Conservation (phyloP, 2,113 vertebrate genomes). For the Prunella himalayana region DNA sequence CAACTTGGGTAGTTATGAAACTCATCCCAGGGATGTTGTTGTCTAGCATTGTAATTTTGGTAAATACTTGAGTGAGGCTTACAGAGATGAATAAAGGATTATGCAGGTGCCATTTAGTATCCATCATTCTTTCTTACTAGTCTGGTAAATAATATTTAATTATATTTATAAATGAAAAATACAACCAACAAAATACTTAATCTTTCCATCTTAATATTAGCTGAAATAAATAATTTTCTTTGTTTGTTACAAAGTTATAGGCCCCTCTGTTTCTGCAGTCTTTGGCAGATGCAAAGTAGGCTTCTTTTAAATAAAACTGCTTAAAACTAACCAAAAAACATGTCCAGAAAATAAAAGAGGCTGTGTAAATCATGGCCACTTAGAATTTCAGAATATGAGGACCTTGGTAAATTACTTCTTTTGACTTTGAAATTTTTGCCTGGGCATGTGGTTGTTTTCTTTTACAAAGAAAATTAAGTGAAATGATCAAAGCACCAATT, state of each 20-base stretch:
- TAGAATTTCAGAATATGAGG: background rate
- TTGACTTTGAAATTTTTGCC: background rate
- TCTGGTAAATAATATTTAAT: background rate
- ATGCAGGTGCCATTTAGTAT: background rate
- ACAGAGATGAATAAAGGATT: background rate
- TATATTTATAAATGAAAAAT: background rate
- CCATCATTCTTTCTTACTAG: background rate
- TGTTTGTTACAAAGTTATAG: background rate
- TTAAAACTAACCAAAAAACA: background rate
- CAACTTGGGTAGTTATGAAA: background rate
- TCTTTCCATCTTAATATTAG: background rate
- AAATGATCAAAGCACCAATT: background rate
- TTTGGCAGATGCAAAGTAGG: background rate
- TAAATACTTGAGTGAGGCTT: background rate
- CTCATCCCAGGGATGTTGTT: background rate
- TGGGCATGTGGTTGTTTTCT: background rate
- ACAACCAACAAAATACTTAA: background rate
- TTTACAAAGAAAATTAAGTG: background rate
- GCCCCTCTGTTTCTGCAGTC: background rate
- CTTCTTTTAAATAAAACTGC: background rate
- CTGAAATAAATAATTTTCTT: background rate
- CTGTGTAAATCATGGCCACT: background rate
- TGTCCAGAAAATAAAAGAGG: background rate
- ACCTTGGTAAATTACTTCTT: background rate
- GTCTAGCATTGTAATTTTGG: background rate